Evolutionary conservation across 2,797 vertebrate species (phyloP).

Genomic region (Chloroceryle inda): DNA sequence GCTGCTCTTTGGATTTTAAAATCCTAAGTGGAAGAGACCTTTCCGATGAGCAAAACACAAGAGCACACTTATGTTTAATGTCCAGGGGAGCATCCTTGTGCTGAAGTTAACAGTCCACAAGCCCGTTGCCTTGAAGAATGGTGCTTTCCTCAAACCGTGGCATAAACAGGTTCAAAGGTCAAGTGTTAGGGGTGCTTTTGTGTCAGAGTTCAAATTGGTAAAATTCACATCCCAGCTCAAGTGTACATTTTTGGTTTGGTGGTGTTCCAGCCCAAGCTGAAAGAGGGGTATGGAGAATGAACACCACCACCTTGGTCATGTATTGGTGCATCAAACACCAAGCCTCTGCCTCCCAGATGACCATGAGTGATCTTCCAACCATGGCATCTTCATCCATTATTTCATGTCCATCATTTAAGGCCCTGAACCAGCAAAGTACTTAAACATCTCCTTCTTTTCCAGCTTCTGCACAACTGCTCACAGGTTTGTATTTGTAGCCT

Average conservation of each 20-base stretch:
- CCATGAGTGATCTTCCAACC: rapidly evolving
- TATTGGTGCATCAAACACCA: not conserved
- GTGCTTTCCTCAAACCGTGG: not conserved
- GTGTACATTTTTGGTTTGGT: not conserved
- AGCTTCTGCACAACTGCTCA: not conserved
- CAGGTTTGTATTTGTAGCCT: not conserved
- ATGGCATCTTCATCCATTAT: not conserved
- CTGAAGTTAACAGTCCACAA: not conserved
- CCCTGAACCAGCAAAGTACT: not conserved
- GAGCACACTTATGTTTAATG: rapidly evolving
- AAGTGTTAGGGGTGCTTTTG: not conserved
- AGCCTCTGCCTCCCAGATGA: not conserved
- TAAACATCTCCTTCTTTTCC: not conserved
- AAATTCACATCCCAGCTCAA: rapidly evolving
- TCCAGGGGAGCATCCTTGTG: not conserved
- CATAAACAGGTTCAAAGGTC: not conserved
- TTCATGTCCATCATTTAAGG: not conserved
- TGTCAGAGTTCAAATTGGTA: not conserved
- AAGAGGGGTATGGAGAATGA: not conserved
- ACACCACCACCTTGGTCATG: not conserved
- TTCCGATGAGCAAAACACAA: not conserved
- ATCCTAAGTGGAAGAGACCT: conserved; percentile 3
- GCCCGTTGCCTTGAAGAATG: not conserved
- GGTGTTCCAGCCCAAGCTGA: not conserved
- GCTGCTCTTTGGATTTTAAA: not conserved